Conservation (phyloP, 1,140 invertebrate genomes). For the Microplitis mediator region DNA sequence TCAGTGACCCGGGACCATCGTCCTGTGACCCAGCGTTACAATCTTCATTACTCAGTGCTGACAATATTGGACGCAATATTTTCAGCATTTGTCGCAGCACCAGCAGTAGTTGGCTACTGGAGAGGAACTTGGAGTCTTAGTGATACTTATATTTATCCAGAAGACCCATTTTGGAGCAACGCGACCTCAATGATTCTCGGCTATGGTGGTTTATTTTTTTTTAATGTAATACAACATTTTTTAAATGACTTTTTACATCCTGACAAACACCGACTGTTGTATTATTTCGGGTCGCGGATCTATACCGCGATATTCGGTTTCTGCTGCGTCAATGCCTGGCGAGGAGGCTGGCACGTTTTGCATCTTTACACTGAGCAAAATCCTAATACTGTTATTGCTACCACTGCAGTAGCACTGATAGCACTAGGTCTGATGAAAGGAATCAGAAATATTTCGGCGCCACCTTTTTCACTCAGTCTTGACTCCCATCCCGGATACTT, state of each 20-base stretch:
- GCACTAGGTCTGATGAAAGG: conserved; percentile 70
- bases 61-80: conserved; percentile 73
- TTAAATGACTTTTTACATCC: conserved; percentile 69
- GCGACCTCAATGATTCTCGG: conserved; percentile 73
- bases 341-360: conserved; percentile 78
- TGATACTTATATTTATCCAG: conserved; percentile 73
- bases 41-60: conserved; percentile 66
- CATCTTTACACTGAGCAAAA: conserved; percentile 71
- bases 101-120: conserved; percentile 84
- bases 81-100: conserved; percentile 74
- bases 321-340: conserved; percentile 83
- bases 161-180: conserved; percentile 65
- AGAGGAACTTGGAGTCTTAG: conserved; percentile 82
- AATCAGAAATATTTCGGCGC: conserved; percentile 79
- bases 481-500: conserved; percentile 80
- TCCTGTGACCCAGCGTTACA: conserved; percentile 39
- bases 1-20: conserved; percentile 42
- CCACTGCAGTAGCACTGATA: conserved; percentile 68
- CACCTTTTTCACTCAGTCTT: conserved; percentile 77
- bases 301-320: conserved; percentile 79
- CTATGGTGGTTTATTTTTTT: conserved; percentile 69
- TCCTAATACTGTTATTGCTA: conserved; percentile 65
- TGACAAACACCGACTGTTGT: conserved; percentile 70
- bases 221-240: conserved; percentile 71
- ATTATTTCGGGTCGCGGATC: conserved; percentile 73